Evolutionary conservation across 92 coral and sea anemone species (phyloP), one percentile per base, ranked within the genome.

Genomic region (Montipora capitata): DNA sequence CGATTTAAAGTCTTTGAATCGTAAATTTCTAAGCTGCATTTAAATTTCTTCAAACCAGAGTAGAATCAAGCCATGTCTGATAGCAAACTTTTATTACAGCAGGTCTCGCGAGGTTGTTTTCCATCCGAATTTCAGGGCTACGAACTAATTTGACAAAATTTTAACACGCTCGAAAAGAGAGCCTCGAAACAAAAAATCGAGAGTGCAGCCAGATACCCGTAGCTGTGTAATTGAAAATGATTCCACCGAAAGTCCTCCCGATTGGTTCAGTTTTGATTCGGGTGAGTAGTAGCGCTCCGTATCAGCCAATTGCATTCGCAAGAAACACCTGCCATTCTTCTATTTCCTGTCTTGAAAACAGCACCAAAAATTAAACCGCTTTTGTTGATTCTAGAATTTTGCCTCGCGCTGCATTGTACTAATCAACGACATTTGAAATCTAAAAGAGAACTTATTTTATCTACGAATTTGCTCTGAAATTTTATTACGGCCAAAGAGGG

Each of bases 301-400:
- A 52, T 81, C 76, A 13, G 2, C 85, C 85, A 81, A 68, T 81
- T 38, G 52, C 1, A 39, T 39, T 54, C 9, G 10, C 52, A 7
- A 49, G 15, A 8, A 68, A 49, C 85, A 81, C 40, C 85, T 81
- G 85, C 4, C 40, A 20, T 40, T 15, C 10, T 15, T 8, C 4
- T 56, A 39, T 81, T 20, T 68, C 85, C 76, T 35, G 16, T 81
- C 68, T 54, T 68, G 51, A 11, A n/a, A 42, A 13, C 67, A 11
- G 12, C 85, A 9, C 51, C 52, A 68, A 59, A 81, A 15, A 17
- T 68, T 15, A 68, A 27, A 2, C 35, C 35, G 69, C 35, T 16
- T 80, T 51, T 68, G 11, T n/a, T 35, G 67, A 44, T 64, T 43
- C 27, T 39, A 45, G 70, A 15, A 10, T 63, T 63, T 79, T 35